These are phyloP conservation scores for Prenolepis imparis DNA, from an alignment of 2,888 invertebrate genomes.

Conservation along the genomic window DNA sequence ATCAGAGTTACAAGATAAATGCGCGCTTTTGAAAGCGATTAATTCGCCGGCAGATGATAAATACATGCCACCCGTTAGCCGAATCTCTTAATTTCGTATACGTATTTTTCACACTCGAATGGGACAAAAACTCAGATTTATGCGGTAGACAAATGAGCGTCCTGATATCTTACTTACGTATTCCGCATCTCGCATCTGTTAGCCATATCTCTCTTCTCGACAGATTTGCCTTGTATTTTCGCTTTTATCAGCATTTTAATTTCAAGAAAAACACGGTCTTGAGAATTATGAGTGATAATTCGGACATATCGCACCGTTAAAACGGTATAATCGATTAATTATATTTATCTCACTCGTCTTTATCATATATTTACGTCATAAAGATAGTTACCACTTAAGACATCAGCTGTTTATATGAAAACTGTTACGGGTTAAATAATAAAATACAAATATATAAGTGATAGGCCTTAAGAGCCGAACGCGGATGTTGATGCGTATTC, in stretches of 20 bases:
- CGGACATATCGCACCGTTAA: conserved; percentile 55
- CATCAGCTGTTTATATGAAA: neutral
- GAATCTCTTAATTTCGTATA: conserved; percentile 44
- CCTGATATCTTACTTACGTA: conserved; percentile 51
- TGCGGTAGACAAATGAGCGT: conserved; percentile 52
- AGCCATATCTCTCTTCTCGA: conserved; percentile 11
- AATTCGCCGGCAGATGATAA: conserved; percentile 27
- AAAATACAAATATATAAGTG: too few relatives aligned
- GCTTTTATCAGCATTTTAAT: conserved; percentile 42
- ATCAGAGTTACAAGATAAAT: conserved; percentile 41
- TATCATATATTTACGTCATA: neutral
- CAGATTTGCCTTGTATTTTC: conserved; percentile 35
- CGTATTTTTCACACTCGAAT: conserved; percentile 35
- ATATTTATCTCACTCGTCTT: conserved; percentile 1
- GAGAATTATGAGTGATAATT: conserved; percentile 33
- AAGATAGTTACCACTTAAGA: neutral
- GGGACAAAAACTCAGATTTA: conserved; percentile 51
- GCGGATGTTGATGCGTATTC: too few relatives aligned
- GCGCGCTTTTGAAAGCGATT: conserved; percentile 6
- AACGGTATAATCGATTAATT: conserved; percentile 50
- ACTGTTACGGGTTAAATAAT: too few relatives aligned
- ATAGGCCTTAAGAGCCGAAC: too few relatives aligned
- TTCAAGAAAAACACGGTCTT: conserved; percentile 10
- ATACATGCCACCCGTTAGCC: conserved; percentile 16
- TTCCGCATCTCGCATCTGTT: neutral